A percentile compares a stretch with the other conserved stretches of the same genome.
Evolutionary conservation across 2,113 vertebrate genomes (phyloP).

Genomic region (Carettochelys insculpta): DNA sequence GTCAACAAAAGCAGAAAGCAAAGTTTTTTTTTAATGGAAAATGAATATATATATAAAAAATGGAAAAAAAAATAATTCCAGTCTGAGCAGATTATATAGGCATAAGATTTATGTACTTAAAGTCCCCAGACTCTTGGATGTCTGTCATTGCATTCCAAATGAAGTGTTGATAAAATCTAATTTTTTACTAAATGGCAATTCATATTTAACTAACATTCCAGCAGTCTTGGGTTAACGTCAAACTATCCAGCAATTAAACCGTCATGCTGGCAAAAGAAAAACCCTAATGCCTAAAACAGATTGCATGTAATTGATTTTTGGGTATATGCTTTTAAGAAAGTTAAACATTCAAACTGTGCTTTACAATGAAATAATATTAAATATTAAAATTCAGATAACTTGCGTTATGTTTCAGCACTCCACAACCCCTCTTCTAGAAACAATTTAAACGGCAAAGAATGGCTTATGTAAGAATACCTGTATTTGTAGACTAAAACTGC

Average conservation of each 20-base stretch:
- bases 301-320: background rate
- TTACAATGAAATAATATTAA: background rate
- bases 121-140: too few relatives aligned
- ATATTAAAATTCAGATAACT: background rate
- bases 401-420: background rate
- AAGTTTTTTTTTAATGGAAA: background rate
- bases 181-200: background rate
- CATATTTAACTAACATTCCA: background rate
- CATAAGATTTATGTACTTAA: accelerated
- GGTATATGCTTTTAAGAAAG: background rate
- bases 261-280: background rate
- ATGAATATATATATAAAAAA: background rate
- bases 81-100: background rate
- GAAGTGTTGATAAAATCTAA: background rate
- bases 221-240: background rate
- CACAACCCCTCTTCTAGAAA: background rate
- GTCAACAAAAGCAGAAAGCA: background rate
- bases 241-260: background rate
- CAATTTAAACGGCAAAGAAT: background rate
- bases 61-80: background rate
- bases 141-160: background rate
- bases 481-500: background rate
- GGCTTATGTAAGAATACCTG: background rate
- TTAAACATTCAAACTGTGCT: background rate
- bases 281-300: background rate